Base-by-base conservation (phyloP, 2,888 invertebrate species). In the Ochropacha duplaris region DNA sequence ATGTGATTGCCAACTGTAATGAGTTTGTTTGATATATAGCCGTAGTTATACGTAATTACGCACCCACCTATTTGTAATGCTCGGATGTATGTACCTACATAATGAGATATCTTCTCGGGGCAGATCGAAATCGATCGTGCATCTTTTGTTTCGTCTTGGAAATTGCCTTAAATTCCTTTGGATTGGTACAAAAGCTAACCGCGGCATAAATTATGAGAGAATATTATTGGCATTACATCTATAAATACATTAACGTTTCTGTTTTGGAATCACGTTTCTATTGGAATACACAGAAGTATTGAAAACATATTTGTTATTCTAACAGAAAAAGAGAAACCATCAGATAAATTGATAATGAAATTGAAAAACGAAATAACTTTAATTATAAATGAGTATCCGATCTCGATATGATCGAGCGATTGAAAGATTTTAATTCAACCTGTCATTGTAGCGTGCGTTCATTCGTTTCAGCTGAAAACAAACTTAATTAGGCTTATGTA, bases 1-100 rank as follows among this genome's bases (percentile, higher is more conserved):
- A 62, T 78, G 69, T 74, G 75, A 81, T 76, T 81, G 74, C 73
- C 71, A 71, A 68, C 68, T 74, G 76, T 82, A 80, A 79, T 78
- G 76, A 81, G 76, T 77, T 80, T 76, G 74, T 83, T 83, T 87
- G 83, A 84, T 83, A 83, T 84, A 86, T 87, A 71, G 71, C 76
- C 61, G 65, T 65, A 67, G 58, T 66, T 68, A 77, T 72, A 72
- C 81, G 82, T 83, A 86, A 88, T 90, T 87, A 88, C 82, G 79
- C 72, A 78, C 76, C 82, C 72, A 78, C 76, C 83, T 84, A 82
- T 86, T 84, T 76, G 80, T 75, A 82, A 81, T 79, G 70, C 76
- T 72, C 69, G 70, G 63, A 70, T 70, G 68, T 74, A 74, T 64
- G 64, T 86, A 44, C 2, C 44, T 19, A 19, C 8, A 44, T 44